Evolutionary conservation across 2,113 vertebrate species (phyloP), one percentile per base, ranked within the genome.

Genomic region (Callopanchax toddi): DNA sequence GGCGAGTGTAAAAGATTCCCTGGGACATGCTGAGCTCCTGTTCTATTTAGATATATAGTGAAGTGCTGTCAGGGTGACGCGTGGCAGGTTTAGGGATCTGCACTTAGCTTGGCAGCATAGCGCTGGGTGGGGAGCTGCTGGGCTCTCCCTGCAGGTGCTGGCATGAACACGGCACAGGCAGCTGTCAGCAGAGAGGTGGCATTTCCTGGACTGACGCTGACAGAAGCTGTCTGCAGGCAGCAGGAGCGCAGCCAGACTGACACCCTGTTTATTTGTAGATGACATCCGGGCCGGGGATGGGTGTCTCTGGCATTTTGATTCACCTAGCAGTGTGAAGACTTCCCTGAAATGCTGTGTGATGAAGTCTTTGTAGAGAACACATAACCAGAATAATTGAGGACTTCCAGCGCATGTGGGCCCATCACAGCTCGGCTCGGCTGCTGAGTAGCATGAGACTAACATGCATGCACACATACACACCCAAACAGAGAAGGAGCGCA

Each of bases 221-320:
- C 95, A 96, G 95, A 93, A 92, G 93, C 94, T 96, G 96, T 96
- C 95, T 93, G 90, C 85, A 88, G 89, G 86, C 93, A 93, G 92
- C 89, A 92, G 94, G 94, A 95, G 95, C 93, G 90, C 93, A 92
- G 94, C 92, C 90, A 94, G 93, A 95, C 93, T 96, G 96, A 96
- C 95, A 95, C 93, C 92, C 94, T 96, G 95, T 97, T 96, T 97
- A 96, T 96, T 96, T 94, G 86, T 87, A 90, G 92, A 93, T 95
- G 95, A 96, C 93, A 94, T 91, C 91, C 84, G 86, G 92, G 93
- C 92, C 82, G 83, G 83, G 91, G 93, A 95, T 95, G 92, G 92
- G 92, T 95, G 94, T 96, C 94, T 91, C 92, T 91, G 93, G 90
- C 90, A 92, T 93, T 94, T 93, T 91, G 91, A 94, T 94, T 93